These are phyloP conservation scores for Aeoliscus strigatus DNA, from an alignment of 2,797 vertebrate genomes.

Conservation along the genomic window DNA sequence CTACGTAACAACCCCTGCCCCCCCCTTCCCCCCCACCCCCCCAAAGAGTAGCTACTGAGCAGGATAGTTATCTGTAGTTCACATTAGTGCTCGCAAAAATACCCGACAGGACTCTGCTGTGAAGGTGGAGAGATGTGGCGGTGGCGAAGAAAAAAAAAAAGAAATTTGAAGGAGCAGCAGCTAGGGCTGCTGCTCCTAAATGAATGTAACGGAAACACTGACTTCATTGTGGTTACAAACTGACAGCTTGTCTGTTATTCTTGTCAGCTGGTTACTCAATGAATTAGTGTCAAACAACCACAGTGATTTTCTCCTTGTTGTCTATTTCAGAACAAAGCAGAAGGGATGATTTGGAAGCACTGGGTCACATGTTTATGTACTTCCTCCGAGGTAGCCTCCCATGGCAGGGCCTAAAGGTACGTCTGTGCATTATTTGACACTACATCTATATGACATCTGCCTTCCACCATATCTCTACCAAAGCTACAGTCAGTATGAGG, in stretches of 20 bases:
- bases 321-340: slow-evolving; percentile 90
- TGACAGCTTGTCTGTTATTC: not conserved
- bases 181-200: too few species aligned
- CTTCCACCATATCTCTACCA: slow-evolving; percentile 8
- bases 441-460: slow-evolving; percentile 1
- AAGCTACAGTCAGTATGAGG: slow-evolving; percentile 4
- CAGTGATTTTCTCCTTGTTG: slow-evolving; percentile 5
- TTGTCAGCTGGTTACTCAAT: slow-evolving; percentile 5
- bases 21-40: too few species aligned
- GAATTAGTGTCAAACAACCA: not conserved
- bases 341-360: slow-evolving; percentile 92
- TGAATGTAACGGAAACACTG: too few species aligned
- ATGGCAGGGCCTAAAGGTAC: slow-evolving; percentile 98
- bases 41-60: too few species aligned
- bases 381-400: slow-evolving; percentile 95
- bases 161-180: too few species aligned
- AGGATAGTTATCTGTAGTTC: too few species aligned
- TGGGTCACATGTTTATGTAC: slow-evolving; percentile 99
- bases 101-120: too few species aligned
- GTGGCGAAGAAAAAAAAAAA: too few species aligned
- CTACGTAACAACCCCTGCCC: too few species aligned
- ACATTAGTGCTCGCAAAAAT: too few species aligned
- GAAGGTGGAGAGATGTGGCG: too few species aligned
- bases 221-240: too few species aligned
- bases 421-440: slow-evolving; percentile 3